phyloP scores from a whole-genome alignment of 2,888 invertebrate genomes.

The Micoletzkya japonica region DNA sequence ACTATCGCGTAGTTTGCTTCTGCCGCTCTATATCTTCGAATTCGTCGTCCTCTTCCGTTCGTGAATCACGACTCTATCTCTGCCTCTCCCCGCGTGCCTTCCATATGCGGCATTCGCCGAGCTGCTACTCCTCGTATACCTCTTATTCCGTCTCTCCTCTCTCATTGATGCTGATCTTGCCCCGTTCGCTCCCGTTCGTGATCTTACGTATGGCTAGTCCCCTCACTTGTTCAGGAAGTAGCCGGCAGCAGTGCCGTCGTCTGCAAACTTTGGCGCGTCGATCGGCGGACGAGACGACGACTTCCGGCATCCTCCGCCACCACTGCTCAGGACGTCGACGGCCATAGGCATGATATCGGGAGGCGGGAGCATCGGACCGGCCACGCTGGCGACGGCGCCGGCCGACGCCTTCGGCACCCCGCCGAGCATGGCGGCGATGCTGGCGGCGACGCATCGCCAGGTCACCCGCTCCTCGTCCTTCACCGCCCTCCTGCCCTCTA shows the following conservation, averaged over 20 bases:
- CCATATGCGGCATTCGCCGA: no score
- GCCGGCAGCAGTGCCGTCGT: no score
- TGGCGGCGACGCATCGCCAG: conserved; percentile 1
- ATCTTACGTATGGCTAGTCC: no score
- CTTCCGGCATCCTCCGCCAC: neutral
- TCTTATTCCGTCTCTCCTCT: neutral
- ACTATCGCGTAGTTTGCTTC: no score
- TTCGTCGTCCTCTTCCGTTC: no score
- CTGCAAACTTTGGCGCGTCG: neutral
- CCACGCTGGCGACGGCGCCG: neutral
- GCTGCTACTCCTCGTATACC: no score
- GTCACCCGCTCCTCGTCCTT: neutral
- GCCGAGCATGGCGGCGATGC: neutral
- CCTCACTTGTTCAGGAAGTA: no score
- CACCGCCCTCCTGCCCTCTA: conserved; percentile 8
- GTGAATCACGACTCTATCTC: no score
- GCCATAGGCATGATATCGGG: conserved; percentile 3
- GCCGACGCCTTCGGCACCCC: neutral
- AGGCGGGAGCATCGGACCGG: neutral
- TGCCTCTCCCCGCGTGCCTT: no score
- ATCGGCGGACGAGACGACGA: neutral
- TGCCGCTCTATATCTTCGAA: no score
- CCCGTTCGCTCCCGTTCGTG: neutral
- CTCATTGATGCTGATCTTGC: neutral
- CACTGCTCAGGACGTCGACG: neutral